Conservation (phyloP, 2,797 vertebrate genomes). For the Myotis planiceps region DNA sequence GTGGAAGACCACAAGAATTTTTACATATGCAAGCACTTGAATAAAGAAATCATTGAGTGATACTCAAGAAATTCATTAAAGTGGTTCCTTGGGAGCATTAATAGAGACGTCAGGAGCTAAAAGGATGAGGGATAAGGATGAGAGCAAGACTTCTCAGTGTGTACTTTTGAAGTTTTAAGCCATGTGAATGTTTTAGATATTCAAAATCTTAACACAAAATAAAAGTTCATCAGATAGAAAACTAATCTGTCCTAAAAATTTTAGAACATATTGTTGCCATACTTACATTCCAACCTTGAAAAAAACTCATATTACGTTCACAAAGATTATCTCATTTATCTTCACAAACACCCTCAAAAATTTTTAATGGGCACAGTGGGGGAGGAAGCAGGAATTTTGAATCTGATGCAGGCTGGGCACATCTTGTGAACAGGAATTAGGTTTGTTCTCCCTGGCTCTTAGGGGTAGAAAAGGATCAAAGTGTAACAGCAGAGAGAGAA, state of each 20-base stretch:
- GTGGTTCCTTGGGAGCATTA: background rate
- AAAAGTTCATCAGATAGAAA: background rate
- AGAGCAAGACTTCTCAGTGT: background rate
- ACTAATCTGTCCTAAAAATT: background rate
- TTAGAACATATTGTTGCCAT: background rate
- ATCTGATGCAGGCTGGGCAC: background rate
- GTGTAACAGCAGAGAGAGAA: background rate
- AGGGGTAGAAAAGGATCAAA: background rate
- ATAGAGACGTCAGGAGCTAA: background rate
- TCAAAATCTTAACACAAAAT: background rate
- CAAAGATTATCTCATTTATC: slow-evolving; percentile 49
- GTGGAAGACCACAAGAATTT: background rate
- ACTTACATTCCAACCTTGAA: slow-evolving; percentile 43
- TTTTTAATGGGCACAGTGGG: background rate
- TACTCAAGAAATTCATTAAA: background rate
- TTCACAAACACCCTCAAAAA: slow-evolving; percentile 41
- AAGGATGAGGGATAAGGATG: background rate
- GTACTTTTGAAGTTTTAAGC: background rate
- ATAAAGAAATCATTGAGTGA: background rate
- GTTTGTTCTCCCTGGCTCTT: background rate
- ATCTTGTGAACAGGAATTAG: background rate
- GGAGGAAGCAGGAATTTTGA: background rate
- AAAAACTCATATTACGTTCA: slow-evolving; percentile 27
- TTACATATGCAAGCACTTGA: background rate
- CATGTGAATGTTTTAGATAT: background rate